Base-by-base conservation (phyloP, 2,797 vertebrate species). In the Dryobates pubescens region DNA sequence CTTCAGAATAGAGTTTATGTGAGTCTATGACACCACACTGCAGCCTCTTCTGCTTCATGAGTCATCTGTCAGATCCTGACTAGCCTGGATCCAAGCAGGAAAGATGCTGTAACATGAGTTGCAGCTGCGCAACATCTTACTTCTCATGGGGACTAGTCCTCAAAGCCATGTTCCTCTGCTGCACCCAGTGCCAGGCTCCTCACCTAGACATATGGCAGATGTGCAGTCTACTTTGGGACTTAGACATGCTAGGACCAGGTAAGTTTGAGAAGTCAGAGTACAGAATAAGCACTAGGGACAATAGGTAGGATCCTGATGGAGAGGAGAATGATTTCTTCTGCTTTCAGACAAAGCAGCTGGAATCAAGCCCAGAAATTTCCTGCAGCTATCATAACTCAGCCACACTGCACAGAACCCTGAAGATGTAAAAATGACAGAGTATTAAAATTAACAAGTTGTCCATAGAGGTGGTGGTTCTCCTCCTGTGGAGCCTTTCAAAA, bases 271-370 rank as follows among this genome's bases (percentile, higher is more conserved):
- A 59, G 47, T 51, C 70, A 65, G 59, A 70, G n/a, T 47, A 16
- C 32, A 78, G n/a, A 89, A 63, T 18, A 41, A 89, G 36, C 14
- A 24, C 22, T 36, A 85, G 34, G 30, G 43, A 74, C 26, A 45
- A 24, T 29, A 81, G 79, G 53, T 10, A 93, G 92, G 24, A 36
- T 54, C 20, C 57, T 61, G 17, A 59, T 51, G 69, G 63, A 82
- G 47, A 77, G 13, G 22, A 78, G 62, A 93, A 68, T 13, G 27
- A 30, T 75, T 14, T 49, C 72, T 90, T 89, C 82, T 91, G 53
- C 79, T 81, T 88, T 89, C 63, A 73, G 73, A 71, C 49, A 93
- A 92, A 94, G 70, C 30, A 78, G 53, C 17, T 96, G 87, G 79
- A 92, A 79, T 84, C 27, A 83, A 86, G 85, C 84, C 76, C 64